Conservation (phyloP, 2,888 invertebrate genomes). For the Cloeon dipterum region DNA sequence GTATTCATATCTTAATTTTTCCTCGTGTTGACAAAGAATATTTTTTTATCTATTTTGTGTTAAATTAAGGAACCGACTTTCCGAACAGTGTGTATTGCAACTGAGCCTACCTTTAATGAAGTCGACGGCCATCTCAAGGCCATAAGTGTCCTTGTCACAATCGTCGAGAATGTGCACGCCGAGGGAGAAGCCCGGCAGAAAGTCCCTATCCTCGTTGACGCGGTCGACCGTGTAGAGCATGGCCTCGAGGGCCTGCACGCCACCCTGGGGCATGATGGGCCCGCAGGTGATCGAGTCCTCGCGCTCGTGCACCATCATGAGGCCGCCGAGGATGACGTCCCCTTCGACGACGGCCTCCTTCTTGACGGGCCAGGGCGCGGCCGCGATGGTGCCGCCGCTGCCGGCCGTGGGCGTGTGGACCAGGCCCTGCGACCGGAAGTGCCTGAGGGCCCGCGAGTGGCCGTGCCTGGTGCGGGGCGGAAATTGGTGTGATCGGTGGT, state of each 20-base stretch:
- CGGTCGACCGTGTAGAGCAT: constrained; percentile 79
- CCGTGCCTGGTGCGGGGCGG: background rate
- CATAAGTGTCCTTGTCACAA: constrained; percentile 89
- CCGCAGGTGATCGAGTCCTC: constrained; percentile 76
- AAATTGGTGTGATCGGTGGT: too few relatives aligned
- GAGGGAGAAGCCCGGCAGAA: constrained; percentile 49
- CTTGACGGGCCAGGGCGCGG: constrained; percentile 50
- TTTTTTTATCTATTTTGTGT: too few relatives aligned
- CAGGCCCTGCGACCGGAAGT: background rate
- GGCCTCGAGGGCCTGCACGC: constrained; percentile 68
- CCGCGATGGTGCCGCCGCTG: background rate
- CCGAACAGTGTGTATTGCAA: too few relatives aligned
- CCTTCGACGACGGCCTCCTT: constrained; percentile 72
- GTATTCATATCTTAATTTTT: too few relatives aligned
- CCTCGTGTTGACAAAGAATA: too few relatives aligned
- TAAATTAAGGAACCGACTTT: too few relatives aligned
- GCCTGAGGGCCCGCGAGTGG: background rate
- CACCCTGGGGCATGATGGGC: constrained; percentile 84
- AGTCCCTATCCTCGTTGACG: constrained; percentile 31
- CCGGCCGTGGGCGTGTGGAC: background rate
- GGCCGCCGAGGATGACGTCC: constrained; percentile 65
- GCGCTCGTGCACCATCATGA: constrained; percentile 90
- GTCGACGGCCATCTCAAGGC: constrained; percentile 85
- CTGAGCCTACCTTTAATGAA: constrained; percentile 75
- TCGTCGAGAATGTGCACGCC: constrained; percentile 83